Evolutionary conservation across 2,888 invertebrate genomes (phyloP).

Genomic region (Sinhomidia bicolor): DNA sequence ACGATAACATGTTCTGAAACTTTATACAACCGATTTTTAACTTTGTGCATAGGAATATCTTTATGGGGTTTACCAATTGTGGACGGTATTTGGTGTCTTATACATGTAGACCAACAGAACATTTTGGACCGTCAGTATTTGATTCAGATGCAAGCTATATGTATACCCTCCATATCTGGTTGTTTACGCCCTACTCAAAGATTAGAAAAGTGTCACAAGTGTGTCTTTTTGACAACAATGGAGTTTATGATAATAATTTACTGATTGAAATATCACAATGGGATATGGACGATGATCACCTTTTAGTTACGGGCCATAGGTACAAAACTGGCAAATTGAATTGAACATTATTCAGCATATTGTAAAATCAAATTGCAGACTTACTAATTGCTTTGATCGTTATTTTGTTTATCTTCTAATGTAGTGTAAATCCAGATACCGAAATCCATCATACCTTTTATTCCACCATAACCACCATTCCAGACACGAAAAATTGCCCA

Average conservation of each 20-base stretch:
- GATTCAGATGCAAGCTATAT: constrained; percentile 83
- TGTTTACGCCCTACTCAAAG: constrained; percentile 84
- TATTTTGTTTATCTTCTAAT: too few relatives aligned
- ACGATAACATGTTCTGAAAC: not conserved
- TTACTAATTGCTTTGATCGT: not conserved
- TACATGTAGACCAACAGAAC: constrained; percentile 84
- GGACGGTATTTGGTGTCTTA: constrained; percentile 96
- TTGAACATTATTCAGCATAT: not conserved
- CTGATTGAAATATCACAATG: constrained; percentile 88
- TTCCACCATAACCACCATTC: constrained; percentile 76
- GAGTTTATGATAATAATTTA: constrained; percentile 83
- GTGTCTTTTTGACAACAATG: constrained; percentile 84
- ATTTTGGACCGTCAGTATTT: constrained; percentile 83
- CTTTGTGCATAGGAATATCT: constrained; percentile 87
- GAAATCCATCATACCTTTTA: constrained; percentile 74
- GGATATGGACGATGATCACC: constrained; percentile 86
- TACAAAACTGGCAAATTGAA: not conserved
- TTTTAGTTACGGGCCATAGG: constrained; percentile 87
- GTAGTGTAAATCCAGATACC: constrained; percentile 70
- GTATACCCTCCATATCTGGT: constrained; percentile 88
- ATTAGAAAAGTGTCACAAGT: constrained; percentile 85
- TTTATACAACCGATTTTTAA: not conserved
- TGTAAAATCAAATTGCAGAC: not conserved
- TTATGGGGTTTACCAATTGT: constrained; percentile 97
- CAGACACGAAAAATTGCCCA: constrained; percentile 71